Evolutionary conservation across 2,113 vertebrate genomes (phyloP).

Genomic region (Pogona vitticeps): DNA sequence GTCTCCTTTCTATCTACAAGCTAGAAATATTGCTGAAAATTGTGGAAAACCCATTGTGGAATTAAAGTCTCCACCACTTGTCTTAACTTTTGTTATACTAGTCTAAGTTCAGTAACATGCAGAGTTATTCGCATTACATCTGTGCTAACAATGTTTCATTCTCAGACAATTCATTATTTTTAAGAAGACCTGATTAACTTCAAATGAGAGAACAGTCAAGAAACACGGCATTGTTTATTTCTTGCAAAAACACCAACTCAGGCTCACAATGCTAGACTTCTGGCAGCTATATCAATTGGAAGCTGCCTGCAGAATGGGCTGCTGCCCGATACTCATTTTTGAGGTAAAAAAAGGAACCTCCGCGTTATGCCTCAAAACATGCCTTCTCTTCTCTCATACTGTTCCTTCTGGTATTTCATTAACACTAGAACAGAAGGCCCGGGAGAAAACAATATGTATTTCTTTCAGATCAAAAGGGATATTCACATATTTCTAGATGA

Average conservation of each 20-base stretch:
- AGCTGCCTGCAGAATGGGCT: conserved; percentile 18
- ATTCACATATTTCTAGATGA: neutral
- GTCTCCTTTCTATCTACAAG: conserved; percentile 29
- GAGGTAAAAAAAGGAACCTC: neutral
- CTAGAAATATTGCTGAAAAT: conserved; percentile 3
- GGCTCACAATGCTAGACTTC: conserved; percentile 4
- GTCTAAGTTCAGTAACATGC: neutral
- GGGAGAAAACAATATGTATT: neutral
- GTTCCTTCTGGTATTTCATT: neutral
- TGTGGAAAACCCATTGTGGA: neutral
- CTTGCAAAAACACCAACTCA: conserved; percentile 31
- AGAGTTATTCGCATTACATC: conserved; percentile 25
- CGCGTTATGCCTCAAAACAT: neutral
- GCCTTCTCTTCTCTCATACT: neutral
- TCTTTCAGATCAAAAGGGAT: neutral
- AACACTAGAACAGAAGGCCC: neutral
- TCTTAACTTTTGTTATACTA: neutral
- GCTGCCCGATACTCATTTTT: conserved; percentile 44
- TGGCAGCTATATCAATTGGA: conserved; percentile 29
- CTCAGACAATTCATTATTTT: conserved; percentile 19
- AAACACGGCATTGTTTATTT: conserved; percentile 21
- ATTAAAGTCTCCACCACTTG: neutral
- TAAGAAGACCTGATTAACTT: conserved; percentile 2
- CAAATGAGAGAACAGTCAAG: neutral
- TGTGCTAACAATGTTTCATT: neutral